phyloP scores from a whole-genome alignment of 2,113 vertebrate species.

The Suricata suricatta region DNA sequence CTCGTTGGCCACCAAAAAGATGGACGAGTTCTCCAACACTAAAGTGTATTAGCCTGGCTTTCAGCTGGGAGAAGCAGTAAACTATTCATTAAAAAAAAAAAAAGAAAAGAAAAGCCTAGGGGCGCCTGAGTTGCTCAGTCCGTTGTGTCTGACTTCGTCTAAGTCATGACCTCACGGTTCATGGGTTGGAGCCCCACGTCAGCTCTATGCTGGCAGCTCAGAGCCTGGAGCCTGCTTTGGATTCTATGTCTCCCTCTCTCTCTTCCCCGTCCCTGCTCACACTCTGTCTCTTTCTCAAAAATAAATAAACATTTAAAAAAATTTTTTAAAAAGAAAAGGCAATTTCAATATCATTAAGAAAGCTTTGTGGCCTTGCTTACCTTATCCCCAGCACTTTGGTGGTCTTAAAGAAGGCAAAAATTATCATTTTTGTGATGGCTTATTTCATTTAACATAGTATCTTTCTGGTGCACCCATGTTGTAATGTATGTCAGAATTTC shows the following conservation, averaged over 20 bases:
- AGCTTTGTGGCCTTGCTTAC: neutral
- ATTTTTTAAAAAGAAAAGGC: neutral
- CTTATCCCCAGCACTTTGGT: neutral
- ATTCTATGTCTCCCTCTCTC: too few species aligned
- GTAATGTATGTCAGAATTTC: neutral
- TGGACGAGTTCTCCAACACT: neutral
- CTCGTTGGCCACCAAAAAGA: neutral
- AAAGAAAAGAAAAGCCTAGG: neutral
- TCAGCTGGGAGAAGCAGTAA: neutral
- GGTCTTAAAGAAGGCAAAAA: neutral
- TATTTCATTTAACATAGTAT: neutral
- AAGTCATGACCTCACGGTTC: too few species aligned
- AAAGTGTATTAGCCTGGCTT: neutral
- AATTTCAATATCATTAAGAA: neutral
- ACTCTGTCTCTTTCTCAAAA: too few species aligned
- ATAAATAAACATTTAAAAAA: too few species aligned
- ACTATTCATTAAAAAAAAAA: neutral
- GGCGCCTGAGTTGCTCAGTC: too few species aligned
- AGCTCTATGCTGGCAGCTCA: too few species aligned
- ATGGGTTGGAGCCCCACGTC: too few species aligned
- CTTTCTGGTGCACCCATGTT: neutral
- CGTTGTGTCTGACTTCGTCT: too few species aligned
- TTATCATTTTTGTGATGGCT: neutral
- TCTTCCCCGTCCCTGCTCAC: too few species aligned
- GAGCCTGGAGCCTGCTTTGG: too few species aligned